Evolutionary conservation across 30 jellyfish, hydroid and myxozoan species (phyloP), one percentile per base, ranked within the genome.

Genomic region (Catostylus mosaicus): DNA sequence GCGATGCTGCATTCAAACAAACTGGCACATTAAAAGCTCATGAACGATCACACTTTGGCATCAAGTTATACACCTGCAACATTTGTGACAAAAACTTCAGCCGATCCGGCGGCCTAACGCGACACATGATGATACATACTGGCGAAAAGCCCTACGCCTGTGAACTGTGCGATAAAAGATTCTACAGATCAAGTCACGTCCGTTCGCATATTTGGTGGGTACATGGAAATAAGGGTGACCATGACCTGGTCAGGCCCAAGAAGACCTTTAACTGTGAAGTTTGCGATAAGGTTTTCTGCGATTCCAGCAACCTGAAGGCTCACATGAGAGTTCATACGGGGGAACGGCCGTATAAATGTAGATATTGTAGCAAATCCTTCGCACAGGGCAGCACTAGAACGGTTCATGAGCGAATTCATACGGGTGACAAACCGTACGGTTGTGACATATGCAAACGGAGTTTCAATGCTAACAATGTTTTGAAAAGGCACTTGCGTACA

Each of bases 131-230:
- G 67, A 63, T 65, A 0, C 89, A 79, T 30, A 45, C 37, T 38
- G 89, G 70, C 30, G 79, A 79, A 24, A 79, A 32, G 73, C 82
- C 89, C 26, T 64, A 62, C 36, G 57, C 81, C 1, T 79, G 89
- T 79, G 80, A 63, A 35, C 23, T 79, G 6, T 79, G 89, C 27
- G 89, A 82, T 22, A 79, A 79, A 43, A 3, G 80, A 14, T 79
- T 61, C 33, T 30, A 45, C 52, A 48, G 67, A n/a, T 46, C 77
- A 20, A 57, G 75, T 64, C 61, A 65, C 54, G 70, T 75, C n/a
- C 32, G 37, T 27, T 46, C 76, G 3, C 87, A 75, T 22, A 51
- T 35, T 56, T 33, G 80, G 80, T 33, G 80, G 80, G 80, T 68
- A 22, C 80, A 68, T n/a, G 11, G 27, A 6, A 36, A 34, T 1